Conservation (phyloP, 53 echinoderm and acorn worm species). For the Echinometra lucunter region DNA sequence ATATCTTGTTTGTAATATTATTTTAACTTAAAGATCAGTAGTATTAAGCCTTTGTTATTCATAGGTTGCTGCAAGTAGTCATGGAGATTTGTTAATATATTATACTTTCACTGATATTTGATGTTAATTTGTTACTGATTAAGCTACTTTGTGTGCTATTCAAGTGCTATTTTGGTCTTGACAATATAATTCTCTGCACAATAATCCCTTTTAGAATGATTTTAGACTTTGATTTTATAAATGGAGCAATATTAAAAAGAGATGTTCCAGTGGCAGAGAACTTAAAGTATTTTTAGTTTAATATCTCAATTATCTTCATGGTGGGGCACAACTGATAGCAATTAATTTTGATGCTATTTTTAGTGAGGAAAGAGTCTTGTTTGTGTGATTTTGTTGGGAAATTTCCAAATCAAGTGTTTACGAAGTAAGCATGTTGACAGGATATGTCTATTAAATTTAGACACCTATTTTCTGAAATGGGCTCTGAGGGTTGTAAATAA, state of each 20-base stretch:
- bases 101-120: neutral
- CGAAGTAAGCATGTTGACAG: neutral
- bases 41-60: neutral
- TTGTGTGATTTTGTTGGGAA: neutral
- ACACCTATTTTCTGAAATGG: neutral
- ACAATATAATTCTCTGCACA: neutral
- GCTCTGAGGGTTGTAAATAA: constrained; percentile 17
- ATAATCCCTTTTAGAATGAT: neutral
- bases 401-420: neutral
- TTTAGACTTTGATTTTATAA: neutral
- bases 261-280: neutral
- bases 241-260: no score
- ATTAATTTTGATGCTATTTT: neutral
- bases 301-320: neutral
- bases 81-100: neutral
- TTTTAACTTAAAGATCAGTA: neutral
- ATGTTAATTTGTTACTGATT: neutral
- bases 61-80: neutral
- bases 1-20: neutral
- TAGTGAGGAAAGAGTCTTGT: neutral
- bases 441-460: neutral
- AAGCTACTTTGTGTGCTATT: constrained; percentile 37
- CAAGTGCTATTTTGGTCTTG: neutral
- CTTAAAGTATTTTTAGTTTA: neutral
- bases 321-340: neutral